These are phyloP conservation scores for Ceratosolen solmsi DNA, from an alignment of 1,140 invertebrate genomes.

Conservation along the genomic window DNA sequence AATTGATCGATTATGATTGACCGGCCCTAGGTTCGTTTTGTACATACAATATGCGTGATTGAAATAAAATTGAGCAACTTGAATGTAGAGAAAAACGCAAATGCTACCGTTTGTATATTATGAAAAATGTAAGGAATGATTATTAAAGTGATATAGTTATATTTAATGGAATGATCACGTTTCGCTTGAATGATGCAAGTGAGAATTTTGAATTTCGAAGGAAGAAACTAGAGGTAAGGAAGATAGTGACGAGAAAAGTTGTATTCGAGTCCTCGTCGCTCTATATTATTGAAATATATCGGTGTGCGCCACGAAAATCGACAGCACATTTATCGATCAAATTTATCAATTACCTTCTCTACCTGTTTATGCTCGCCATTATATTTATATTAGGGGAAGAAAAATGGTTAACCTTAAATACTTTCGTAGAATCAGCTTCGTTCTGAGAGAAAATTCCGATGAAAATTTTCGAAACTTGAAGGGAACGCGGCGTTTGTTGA, in stretches of 20 bases:
- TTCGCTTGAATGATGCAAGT: neutral
- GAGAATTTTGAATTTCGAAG: neutral
- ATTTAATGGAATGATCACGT: neutral
- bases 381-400: neutral
- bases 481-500: neutral
- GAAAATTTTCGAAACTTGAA: neutral
- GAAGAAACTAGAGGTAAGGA: neutral
- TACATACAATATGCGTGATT: conserved; percentile 19
- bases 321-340: neutral
- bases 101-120: neutral
- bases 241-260: neutral
- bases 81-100: neutral
- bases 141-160: neutral
- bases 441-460: neutral
- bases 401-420: neutral
- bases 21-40: conserved; percentile 6
- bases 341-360: neutral
- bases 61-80: neutral
- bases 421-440: neutral
- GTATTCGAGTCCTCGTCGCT: neutral
- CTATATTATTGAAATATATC: neutral
- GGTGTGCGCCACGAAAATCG: neutral
- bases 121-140: conserved; percentile 1
- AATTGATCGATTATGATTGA: neutral
- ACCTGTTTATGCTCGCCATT: neutral